Evolutionary conservation across 2,888 invertebrate genomes (phyloP).

Genomic region (Pyralis farinalis): DNA sequence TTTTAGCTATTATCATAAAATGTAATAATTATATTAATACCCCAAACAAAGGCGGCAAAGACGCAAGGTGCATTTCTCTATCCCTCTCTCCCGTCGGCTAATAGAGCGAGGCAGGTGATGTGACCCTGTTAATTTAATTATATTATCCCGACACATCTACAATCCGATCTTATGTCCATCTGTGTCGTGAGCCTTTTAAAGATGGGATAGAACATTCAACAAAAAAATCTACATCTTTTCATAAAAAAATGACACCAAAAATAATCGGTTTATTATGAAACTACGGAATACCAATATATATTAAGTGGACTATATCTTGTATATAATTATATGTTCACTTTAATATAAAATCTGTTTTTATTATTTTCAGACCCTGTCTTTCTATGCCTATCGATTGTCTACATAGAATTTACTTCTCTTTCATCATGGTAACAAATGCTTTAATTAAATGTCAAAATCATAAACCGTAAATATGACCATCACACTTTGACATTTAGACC

Average conservation of each 20-base stretch:
- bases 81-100: slow-evolving; percentile 29
- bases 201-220: slow-evolving; percentile 27
- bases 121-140: slow-evolving; percentile 65
- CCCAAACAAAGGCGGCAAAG: slow-evolving; percentile 9
- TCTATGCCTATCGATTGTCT: too few species aligned
- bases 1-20: slow-evolving; percentile 5
- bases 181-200: slow-evolving; percentile 31
- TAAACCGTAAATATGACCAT: too few species aligned
- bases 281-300: too few species aligned
- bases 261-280: too few species aligned
- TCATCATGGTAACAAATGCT: too few species aligned
- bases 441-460: too few species aligned
- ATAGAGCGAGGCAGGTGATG: slow-evolving; percentile 45
- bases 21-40: slow-evolving; percentile 10
- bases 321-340: too few species aligned
- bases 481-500: too few species aligned
- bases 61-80: slow-evolving; percentile 35
- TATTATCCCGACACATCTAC: slow-evolving; percentile 43
- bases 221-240: slow-evolving; percentile 31
- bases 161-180: slow-evolving; percentile 42
- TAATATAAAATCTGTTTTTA: too few species aligned
- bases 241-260: neutral
- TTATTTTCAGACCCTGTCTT: too few species aligned
- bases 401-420: too few species aligned
- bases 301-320: too few species aligned